Base-by-base conservation (phyloP, 2,888 invertebrate species). In the Leptinotarsa tumamoca region DNA sequence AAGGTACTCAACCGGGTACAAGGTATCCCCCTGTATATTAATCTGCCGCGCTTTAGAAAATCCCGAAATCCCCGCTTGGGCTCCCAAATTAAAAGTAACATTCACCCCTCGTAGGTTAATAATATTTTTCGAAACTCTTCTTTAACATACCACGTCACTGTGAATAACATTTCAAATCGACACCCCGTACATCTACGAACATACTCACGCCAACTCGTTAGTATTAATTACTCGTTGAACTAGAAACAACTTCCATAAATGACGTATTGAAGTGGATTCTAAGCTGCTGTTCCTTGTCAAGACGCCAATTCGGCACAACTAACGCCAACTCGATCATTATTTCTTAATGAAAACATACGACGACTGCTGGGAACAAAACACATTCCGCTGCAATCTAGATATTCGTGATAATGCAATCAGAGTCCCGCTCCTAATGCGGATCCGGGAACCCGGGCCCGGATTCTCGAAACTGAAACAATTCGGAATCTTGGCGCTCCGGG, bases 391-490 rank as follows among this genome's bases (percentile, higher is more conserved):
- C 49, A 67, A 67, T 67, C 43, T 67, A 43, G 43, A 67, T 67
- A 49, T 67, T 21, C 15, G 58, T 17, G 67, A 49, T 67, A 67
- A 67, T 67, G 18, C 69, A 69, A 52, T 52, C 56, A 43, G 56
- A 52, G 68, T 43, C 18, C 49, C 18, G 14, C n/a, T 67, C 15
- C 49, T 18, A 50, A 23, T 4, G 13, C 21, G 14, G 21, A 49
- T 23, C 50, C 67, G 7, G 51, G 5, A 21, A 17, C 17, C 15
- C 14, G 4, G 23, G 49, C 49, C 51, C 23, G 21, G 67, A 67
- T 50, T 51, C 51, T 43, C n/a, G 69, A 56, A 69, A 56, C 69
- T 27, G 52, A 68, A 68, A 68, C 68, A 68, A 27, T 68, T 69
- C 43, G 43, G 14, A 56, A 69, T 69, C 56, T 69, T 56, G 56